Percentiles rank a stretch among this genome's conserved stretches.
Conservation (phyloP, 2,797 vertebrate species). For the Huso huso region DNA sequence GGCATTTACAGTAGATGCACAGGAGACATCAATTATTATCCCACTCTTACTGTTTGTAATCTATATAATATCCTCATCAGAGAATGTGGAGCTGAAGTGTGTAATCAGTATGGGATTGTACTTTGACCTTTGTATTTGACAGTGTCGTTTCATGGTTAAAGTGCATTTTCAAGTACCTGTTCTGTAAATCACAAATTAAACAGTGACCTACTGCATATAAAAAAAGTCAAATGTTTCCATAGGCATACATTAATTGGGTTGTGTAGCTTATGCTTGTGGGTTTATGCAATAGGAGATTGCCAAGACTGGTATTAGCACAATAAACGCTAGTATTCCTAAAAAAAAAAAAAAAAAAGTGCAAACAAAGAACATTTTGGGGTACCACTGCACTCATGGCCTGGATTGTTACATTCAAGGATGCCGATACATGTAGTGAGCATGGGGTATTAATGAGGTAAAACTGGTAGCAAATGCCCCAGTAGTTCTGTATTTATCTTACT, state of each 20-base stretch:
- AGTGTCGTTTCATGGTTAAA: neutral
- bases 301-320: too few species aligned
- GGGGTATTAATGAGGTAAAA: too few species aligned
- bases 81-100: neutral
- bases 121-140: neutral
- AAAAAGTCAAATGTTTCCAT: neutral
- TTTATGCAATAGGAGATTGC: too few species aligned
- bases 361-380: too few species aligned
- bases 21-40: neutral
- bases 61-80: neutral
- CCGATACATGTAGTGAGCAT: too few species aligned
- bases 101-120: neutral
- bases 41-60: neutral
- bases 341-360: too few species aligned
- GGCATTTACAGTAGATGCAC: neutral
- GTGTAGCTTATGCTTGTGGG: too few species aligned
- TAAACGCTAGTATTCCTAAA: too few species aligned
- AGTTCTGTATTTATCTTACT: too few species aligned
- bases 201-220: constrained; percentile 1
- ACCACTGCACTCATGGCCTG: too few species aligned
- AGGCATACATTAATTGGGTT: neutral
- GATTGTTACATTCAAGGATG: too few species aligned
- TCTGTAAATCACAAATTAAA: neutral
- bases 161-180: neutral
- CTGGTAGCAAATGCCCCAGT: too few species aligned